Percentiles rank a stretch among this genome's conserved stretches.
These are phyloP conservation scores for Nesidiocoris tenuis DNA, from an alignment of 2,888 invertebrate species.

Conservation along the genomic window DNA sequence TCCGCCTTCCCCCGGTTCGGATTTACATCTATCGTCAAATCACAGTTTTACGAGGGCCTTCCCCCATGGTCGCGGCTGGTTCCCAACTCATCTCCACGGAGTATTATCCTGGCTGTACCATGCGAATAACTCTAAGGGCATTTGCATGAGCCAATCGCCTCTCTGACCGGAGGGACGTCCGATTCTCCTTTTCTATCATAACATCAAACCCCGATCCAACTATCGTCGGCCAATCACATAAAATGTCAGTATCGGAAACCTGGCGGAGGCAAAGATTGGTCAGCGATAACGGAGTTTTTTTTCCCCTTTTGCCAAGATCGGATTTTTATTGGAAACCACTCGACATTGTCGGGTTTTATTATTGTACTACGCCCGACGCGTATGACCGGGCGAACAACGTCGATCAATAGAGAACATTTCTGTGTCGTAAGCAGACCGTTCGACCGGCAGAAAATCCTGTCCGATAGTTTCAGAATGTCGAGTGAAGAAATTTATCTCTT, in stretches of 20 bases:
- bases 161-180: background rate
- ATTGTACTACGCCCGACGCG: too few species aligned
- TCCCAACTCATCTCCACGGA: background rate
- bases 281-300: background rate
- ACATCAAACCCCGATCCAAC: background rate
- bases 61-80: background rate
- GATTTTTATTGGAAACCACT: background rate
- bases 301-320: background rate
- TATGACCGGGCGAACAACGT: too few species aligned
- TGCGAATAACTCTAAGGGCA: background rate
- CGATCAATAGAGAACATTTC: too few species aligned
- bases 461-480: too few species aligned
- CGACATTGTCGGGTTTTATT: background rate
- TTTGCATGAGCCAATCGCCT: background rate
- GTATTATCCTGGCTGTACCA: background rate
- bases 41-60: slow-evolving; percentile 38
- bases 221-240: background rate
- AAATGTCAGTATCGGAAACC: background rate
- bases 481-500: too few species aligned
- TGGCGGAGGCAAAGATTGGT: background rate
- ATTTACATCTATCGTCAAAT: slow-evolving; percentile 45
- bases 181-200: background rate
- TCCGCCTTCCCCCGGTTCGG: background rate
- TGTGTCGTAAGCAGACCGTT: too few species aligned
- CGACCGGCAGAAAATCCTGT: too few species aligned